Evolutionary conservation across 2,888 invertebrate genomes (phyloP).

Genomic region (Spisula subtruncata): DNA sequence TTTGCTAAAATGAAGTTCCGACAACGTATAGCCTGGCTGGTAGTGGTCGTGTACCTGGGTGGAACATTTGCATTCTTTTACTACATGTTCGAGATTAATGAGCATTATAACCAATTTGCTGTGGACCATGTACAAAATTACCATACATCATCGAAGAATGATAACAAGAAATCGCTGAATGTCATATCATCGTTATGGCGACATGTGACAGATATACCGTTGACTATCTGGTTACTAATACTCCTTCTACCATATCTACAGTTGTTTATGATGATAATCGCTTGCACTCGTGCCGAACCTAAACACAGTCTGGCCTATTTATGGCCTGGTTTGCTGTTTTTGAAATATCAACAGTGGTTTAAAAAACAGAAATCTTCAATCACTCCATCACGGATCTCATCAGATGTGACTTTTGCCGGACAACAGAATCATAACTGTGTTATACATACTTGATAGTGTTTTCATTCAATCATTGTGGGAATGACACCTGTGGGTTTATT

Average conservation of each 20-base stretch:
- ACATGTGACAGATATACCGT: constrained; percentile 83
- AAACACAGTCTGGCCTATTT: constrained; percentile 81
- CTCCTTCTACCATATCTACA: constrained; percentile 83
- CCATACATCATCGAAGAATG: constrained; percentile 64
- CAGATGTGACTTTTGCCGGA: constrained; percentile 67
- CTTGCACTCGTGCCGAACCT: constrained; percentile 84
- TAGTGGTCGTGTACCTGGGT: constrained; percentile 79
- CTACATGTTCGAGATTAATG: constrained; percentile 86
- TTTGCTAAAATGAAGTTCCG: constrained; percentile 83
- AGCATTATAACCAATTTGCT: constrained; percentile 83
- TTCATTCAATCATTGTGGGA: not conserved
- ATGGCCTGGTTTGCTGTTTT: constrained; percentile 83
- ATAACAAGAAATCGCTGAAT: constrained; percentile 46
- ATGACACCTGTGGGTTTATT: not conserved
- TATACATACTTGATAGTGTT: constrained; percentile 77
- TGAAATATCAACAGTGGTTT: constrained; percentile 73
- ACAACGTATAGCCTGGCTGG: constrained; percentile 85
- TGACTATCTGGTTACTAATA: constrained; percentile 81
- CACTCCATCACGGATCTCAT: constrained; percentile 44
- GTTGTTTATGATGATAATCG: constrained; percentile 84
- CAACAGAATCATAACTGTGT: constrained; percentile 77
- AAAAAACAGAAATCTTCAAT: constrained; percentile 43
- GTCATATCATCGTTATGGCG: constrained; percentile 70
- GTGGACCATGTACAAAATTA: constrained; percentile 83
- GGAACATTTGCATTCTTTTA: constrained; percentile 82